phyloP scores from a whole-genome alignment of 2,888 invertebrate genomes.

The Bugulina stolonifera region DNA sequence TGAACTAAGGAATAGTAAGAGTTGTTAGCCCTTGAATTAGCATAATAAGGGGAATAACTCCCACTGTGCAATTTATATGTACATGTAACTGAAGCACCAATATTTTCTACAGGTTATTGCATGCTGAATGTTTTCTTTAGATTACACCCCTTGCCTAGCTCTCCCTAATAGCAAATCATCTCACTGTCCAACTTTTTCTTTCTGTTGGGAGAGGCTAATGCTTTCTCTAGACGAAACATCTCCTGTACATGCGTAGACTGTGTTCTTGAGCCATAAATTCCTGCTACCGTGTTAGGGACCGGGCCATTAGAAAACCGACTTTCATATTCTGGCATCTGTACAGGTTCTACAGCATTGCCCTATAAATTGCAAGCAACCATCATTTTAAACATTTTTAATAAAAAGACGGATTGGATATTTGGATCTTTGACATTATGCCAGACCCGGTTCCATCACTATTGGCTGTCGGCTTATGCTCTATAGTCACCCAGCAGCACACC shows the following conservation, averaged over 20 bases:
- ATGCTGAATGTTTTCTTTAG: not conserved
- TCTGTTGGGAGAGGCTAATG: conserved; percentile 6
- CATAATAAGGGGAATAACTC: too few species aligned
- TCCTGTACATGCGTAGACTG: not conserved
- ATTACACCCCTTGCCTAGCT: not conserved
- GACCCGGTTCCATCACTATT: not conserved
- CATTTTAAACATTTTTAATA: not conserved
- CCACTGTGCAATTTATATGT: too few species aligned
- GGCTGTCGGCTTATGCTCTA: not conserved
- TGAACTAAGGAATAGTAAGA: too few species aligned
- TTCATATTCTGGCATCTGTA: not conserved
- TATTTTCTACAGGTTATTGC: too few species aligned
- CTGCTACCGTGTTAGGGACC: conserved; percentile 6
- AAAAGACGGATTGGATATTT: not conserved
- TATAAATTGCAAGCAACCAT: not conserved
- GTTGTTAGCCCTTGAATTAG: too few species aligned
- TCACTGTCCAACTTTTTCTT: conserved; percentile 18
- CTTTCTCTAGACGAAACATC: not conserved
- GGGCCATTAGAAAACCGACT: conserved; percentile 16
- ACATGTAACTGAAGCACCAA: too few species aligned
- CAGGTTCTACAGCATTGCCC: conserved; percentile 1
- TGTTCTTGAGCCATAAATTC: conserved; percentile 19
- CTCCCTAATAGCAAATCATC: conserved; percentile 24
- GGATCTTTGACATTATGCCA: not conserved
- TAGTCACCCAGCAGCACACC: not conserved